Evolutionary conservation across 35 echinoderm and acorn worm genomes (phyloP), one percentile per base, ranked within the genome.

Genomic region (Apostichopus parvimensis): DNA sequence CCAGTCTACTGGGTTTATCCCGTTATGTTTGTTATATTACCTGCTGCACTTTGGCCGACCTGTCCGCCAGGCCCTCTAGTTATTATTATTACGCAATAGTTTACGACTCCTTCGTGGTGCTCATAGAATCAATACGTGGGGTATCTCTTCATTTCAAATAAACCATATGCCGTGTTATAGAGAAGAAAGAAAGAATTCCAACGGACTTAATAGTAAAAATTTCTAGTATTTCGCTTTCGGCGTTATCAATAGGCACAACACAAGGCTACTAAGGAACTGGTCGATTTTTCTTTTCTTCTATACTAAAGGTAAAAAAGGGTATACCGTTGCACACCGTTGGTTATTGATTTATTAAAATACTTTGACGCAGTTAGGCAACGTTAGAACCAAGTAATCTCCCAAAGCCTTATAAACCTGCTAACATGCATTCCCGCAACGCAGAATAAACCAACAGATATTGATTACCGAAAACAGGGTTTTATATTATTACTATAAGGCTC

Each of bases 301-400:
- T 28, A 10, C 9, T 45, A 45, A 45, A 59, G 6, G 14, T 58
- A 84, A 15, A 52, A 18, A 58, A 52, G 57, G 20, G 81, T 53
- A 22, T 18, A 56, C 81, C 56, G 81, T 84, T 58, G 81, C 55
- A 84, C 24, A 84, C 81, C 81, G 81, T 84, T 84, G 54, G 54
- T 84, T 84, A 84, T 84, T 20, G 81, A 84, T 84, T 84, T 84
- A 84, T 8, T 59, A 84, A 84, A 58, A 84, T 84, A 84, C 81
- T 60, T 75, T 58, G 54, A 84, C 57, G 81, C 54, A 23, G 11
- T 84, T 84, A 17, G 56, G 81, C 81, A 58, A 84, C 81, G 81
- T 84, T 84, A 84, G 81, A 84, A 22, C 57, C 57, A 53, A 52
- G 81, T 84, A 84, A 84, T 84, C 81, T 59, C 81, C 81, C 23